Evolutionary conservation across 2,888 invertebrate genomes (phyloP), one percentile per base, ranked within the genome.

Genomic region (Ypsolopha scabrella): DNA sequence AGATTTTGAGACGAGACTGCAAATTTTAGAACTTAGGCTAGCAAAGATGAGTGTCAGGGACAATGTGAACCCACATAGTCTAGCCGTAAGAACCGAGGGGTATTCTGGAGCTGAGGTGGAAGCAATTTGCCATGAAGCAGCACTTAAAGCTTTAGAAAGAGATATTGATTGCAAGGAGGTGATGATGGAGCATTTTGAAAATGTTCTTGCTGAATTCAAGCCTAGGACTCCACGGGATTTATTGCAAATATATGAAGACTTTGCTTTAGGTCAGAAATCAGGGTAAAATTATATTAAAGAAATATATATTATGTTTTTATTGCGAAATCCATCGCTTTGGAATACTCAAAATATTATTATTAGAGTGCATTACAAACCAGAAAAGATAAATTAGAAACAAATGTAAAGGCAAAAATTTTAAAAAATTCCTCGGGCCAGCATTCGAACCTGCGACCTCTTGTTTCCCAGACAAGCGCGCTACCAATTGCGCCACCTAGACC

Each of bases 51-150:
- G 94, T 0, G 65, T 86, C 1, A 75, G 77, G 9, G 78, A 89
- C 34, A 90, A 94, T 68, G 90, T 96, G 0, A 77, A 89, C 58
- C 61, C 94, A 0, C 88, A 91, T 6, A 80, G 80, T 51, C 77
- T 98, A 45, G 94, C 94, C 0, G 66, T 80, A 0, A 73, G 70
- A 48, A 96, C 96, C 0, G 89, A 91, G 35, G 92, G 93, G 0
- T 98, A 95, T 78, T 97, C 98, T 0, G 99, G 99, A 0, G 99
- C 99, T 0, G 99, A 99, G 86, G 88, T 95, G 41, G 89, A 92
- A 59, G 96, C 96, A 0, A 88, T 98, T 1, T 98, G 98, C 65
- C 93, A 96, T 56, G 97, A 97, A 78, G 98, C 98, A 7, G 98
- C 95, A 0, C 83, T 97, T 70, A 90, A 89, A 66, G 95, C 97